These are phyloP conservation scores for Drosophila parthenogenetica DNA, from an alignment of 2,888 invertebrate genomes.

Conservation along the genomic window DNA sequence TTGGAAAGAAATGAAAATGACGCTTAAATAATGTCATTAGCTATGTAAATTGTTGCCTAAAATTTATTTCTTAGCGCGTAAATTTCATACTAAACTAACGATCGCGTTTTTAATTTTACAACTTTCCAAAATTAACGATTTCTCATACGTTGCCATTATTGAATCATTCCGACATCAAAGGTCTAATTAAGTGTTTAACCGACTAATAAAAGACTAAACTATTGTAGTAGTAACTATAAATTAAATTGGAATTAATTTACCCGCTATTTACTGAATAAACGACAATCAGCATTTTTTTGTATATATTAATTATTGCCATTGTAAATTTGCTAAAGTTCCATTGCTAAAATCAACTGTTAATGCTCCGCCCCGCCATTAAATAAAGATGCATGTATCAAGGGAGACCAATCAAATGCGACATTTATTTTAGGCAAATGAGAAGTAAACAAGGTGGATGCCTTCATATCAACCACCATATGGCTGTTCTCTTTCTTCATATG, in stretches of 20 bases:
- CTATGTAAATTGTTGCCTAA: too few species aligned
- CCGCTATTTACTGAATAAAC: slow-evolving; percentile 11
- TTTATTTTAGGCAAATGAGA: slow-evolving; percentile 43
- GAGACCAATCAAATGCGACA: slow-evolving; percentile 36
- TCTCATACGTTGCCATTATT: too few species aligned
- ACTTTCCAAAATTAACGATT: too few species aligned
- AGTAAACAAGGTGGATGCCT: slow-evolving; percentile 21
- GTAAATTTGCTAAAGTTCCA: slow-evolving; percentile 12
- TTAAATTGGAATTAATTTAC: slow-evolving; percentile 1
- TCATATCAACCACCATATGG: slow-evolving; percentile 27
- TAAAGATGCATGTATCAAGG: slow-evolving; percentile 22
- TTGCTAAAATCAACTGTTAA: slow-evolving; percentile 31
- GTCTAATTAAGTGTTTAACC: too few species aligned
- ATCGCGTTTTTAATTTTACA: too few species aligned
- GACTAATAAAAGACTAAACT: too few species aligned
- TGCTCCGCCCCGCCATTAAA: slow-evolving; percentile 34
- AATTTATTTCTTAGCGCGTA: too few species aligned
- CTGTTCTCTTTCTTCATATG: slow-evolving; percentile 25
- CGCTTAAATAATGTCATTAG: too few species aligned
- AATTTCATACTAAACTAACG: too few species aligned
- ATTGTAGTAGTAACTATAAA: too few species aligned
- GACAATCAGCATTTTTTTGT: slow-evolving; percentile 13
- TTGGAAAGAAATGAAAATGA: too few species aligned
- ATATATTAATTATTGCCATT: slow-evolving; percentile 18
- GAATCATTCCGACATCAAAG: too few species aligned